Evolutionary conservation across 2,113 vertebrate genomes (phyloP).

Genomic region (Sisor rabdophorus): DNA sequence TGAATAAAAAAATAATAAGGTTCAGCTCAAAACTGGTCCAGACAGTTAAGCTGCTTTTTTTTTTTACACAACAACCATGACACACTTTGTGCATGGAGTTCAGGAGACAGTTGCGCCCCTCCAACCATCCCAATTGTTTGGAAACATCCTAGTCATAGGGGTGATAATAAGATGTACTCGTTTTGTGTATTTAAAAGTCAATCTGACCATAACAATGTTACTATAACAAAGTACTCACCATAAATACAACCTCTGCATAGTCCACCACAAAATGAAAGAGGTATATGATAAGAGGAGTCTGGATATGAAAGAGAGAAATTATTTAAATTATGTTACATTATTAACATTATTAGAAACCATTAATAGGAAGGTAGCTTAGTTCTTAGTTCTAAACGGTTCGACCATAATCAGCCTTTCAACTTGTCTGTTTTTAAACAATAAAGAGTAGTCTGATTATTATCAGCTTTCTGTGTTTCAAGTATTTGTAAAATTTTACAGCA

Average conservation of each 20-base stretch:
- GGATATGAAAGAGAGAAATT: constrained; percentile 54
- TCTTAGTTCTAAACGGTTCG: neutral
- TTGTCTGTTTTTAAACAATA: neutral
- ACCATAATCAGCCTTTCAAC: neutral
- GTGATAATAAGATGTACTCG: too few relatives aligned
- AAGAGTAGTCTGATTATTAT: neutral
- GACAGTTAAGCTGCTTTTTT: too few relatives aligned
- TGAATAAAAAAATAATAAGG: too few relatives aligned
- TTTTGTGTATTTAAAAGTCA: too few relatives aligned
- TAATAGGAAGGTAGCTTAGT: neutral
- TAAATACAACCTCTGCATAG: constrained; percentile 92
- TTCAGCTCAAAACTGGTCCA: too few relatives aligned
- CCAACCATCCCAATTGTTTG: too few relatives aligned
- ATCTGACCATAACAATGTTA: neutral
- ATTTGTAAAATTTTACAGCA: neutral
- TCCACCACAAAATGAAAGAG: constrained; percentile 96
- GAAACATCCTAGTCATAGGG: too few relatives aligned
- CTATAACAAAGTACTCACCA: constrained; percentile 73
- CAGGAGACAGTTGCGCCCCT: too few relatives aligned
- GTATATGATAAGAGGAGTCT: constrained; percentile 96
- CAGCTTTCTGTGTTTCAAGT: neutral
- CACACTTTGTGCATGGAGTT: too few relatives aligned
- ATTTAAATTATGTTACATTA: too few relatives aligned
- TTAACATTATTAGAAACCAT: neutral
- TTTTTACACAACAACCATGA: too few relatives aligned